These are phyloP conservation scores for Orthosia gracilis DNA, from an alignment of 2,888 invertebrate genomes.

Conservation along the genomic window DNA sequence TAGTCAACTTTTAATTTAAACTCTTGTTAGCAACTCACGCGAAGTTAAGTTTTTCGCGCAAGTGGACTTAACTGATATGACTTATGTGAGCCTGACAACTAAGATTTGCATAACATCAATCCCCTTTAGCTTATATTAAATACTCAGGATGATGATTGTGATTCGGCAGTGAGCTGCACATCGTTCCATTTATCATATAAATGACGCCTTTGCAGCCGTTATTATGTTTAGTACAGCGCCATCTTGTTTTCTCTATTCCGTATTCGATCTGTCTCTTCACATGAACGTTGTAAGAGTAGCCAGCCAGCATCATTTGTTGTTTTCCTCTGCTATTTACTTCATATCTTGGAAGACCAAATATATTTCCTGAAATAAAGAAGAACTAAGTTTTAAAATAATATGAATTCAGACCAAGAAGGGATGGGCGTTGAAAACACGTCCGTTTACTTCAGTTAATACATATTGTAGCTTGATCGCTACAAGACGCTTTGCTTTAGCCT, in stretches of 20 bases:
- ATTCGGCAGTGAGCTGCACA: slow-evolving; percentile 11
- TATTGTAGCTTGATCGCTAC: no score
- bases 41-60: no score
- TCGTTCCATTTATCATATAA: slow-evolving; percentile 29
- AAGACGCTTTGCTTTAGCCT: no score
- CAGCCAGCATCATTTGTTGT: slow-evolving; percentile 41
- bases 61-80: not conserved
- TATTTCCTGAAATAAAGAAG: slow-evolving; percentile 38
- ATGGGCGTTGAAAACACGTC: no score
- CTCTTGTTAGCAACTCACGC: no score
- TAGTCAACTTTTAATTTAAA: no score
- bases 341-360: slow-evolving; percentile 18
- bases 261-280: not conserved
- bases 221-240: slow-evolving; percentile 57
- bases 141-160: slow-evolving; percentile 52
- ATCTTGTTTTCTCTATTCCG: slow-evolving; percentile 53
- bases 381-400: not conserved
- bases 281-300: slow-evolving; percentile 55
- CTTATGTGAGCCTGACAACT: not conserved
- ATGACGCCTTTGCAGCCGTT: slow-evolving; percentile 47
- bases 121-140: not conserved
- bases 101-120: not conserved
- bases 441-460: no score
- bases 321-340: slow-evolving; percentile 50
- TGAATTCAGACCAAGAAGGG: no score